Base-by-base conservation (phyloP, 2,113 vertebrate species). In the Ivindomyrus marchei region DNA sequence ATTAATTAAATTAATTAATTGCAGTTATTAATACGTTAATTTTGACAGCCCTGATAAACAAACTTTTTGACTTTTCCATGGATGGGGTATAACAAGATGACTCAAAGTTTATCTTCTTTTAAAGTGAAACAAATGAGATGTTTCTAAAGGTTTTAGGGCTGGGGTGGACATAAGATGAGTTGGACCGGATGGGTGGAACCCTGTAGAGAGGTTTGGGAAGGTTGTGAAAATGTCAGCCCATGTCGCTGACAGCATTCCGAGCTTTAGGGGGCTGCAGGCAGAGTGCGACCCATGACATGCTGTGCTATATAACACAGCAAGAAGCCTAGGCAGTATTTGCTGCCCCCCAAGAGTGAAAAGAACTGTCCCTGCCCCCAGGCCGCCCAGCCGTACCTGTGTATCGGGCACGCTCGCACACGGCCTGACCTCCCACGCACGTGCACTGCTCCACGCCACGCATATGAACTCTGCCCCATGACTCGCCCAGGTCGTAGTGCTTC, bases 401-500 rank as follows among this genome's bases (percentile, higher is more conserved):
- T 21, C 46, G 93, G 0, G 94, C 93, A 1, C 8, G 92, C 47
- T 91, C 47, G 4, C 98, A 99, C 85, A 19, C 42, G 0, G 86
- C 93, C 21, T 88, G 93, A 46, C 96, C 93, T 0, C 93, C 85
- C 2, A 45, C 46, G 17, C 98, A 99, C 0, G 1, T 2, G 90
- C 98, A 99, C 89, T 94, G 94, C 87, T 99, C 96, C 93, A 98
- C 97, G 0, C 19, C 94, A 15, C 96, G 97, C 19, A 92, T 89
- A 58, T 95, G 94, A 91, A 97, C 97, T 8, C 97, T 97, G 89
- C 96, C 94, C 98, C 98, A 99, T 53, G 92, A 96, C 46, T 92
- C 93, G 1, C 96, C 97, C 5, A 4, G 90, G 92, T 97, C 96
- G 94, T 99, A 97, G 93, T 96, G 92, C 89, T 94, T 96, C 0